Percentiles rank a stretch among this genome's conserved stretches.
These are phyloP conservation scores for Empis livida DNA, from an alignment of 2,888 invertebrate species.

Conservation along the genomic window DNA sequence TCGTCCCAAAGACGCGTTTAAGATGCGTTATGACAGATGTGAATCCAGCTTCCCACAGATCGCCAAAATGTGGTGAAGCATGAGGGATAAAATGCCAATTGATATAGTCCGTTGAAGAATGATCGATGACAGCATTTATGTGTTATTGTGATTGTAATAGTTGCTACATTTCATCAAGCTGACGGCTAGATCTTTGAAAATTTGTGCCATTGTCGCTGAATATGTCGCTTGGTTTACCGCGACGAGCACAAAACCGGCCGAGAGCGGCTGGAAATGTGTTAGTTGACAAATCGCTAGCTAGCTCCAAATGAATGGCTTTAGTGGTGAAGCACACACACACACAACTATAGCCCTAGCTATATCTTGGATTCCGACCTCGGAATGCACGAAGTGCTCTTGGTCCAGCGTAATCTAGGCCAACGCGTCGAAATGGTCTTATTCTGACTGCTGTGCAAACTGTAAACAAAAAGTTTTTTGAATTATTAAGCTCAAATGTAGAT, in stretches of 20 bases:
- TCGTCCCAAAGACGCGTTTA: no score
- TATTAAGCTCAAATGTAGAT: no score
- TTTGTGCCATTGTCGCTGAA: background rate
- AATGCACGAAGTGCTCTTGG: background rate
- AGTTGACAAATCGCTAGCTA: background rate
- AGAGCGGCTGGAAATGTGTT: background rate
- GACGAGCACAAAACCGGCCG: background rate
- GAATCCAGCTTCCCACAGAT: no score
- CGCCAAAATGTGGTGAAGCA: background rate
- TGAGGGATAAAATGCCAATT: conserved; percentile 1
- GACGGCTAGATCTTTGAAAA: conserved; percentile 3
- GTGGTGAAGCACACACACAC: background rate
- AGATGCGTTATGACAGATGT: no score
- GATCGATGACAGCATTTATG: background rate
- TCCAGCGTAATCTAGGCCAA: conserved; percentile 6
- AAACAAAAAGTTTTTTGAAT: no score
- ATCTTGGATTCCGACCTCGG: background rate
- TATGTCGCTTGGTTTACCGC: background rate
- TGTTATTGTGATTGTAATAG: background rate
- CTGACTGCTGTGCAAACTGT: no score
- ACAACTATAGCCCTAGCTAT: background rate
- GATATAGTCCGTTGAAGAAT: background rate
- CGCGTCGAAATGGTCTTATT: background rate
- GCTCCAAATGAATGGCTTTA: background rate
- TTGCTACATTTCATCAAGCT: background rate